Percentiles rank a stretch among this genome's conserved stretches.
Conservation (phyloP, 2,113 vertebrate genomes). For the Tapirus terrestris region DNA sequence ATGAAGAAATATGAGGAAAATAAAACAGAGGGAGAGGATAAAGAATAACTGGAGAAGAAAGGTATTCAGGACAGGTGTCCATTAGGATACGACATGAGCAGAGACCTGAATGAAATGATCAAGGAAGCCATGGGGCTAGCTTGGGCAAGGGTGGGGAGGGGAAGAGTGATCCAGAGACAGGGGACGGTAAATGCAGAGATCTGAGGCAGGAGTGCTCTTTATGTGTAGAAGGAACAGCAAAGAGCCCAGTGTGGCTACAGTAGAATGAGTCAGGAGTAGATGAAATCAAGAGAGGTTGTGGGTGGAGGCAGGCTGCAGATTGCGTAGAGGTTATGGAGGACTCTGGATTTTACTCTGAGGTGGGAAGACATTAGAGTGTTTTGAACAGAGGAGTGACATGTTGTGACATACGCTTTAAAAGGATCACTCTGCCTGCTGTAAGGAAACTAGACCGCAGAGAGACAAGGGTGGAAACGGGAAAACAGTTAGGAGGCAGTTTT, state of each 20-base stretch:
- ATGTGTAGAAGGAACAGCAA: rapidly evolving
- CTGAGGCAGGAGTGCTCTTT: not conserved
- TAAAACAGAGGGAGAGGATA: not conserved
- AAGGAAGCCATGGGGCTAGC: not conserved
- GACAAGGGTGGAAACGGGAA: not conserved
- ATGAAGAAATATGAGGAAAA: not conserved
- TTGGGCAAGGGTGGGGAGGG: not conserved
- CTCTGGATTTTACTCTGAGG: not conserved
- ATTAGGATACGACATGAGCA: not conserved
- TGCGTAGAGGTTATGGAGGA: not conserved
- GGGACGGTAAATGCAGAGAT: not conserved
- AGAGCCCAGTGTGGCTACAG: not conserved
- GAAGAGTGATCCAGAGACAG: not conserved
- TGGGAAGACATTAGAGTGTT: conserved; percentile 20
- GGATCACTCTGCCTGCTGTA: not conserved
- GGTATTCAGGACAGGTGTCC: not conserved
- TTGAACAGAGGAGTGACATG: conserved; percentile 21
- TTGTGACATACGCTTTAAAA: conserved; percentile 56
- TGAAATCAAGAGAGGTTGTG: not conserved
- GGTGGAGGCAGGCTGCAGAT: not conserved
- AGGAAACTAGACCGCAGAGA: not conserved
- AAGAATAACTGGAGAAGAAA: not conserved
- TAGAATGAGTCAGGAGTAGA: not conserved
- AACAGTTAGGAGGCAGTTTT: not conserved
- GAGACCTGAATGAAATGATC: not conserved